Evolutionary conservation across 2,113 vertebrate genomes (phyloP).

Genomic region (Todiramphus saurophagus): DNA sequence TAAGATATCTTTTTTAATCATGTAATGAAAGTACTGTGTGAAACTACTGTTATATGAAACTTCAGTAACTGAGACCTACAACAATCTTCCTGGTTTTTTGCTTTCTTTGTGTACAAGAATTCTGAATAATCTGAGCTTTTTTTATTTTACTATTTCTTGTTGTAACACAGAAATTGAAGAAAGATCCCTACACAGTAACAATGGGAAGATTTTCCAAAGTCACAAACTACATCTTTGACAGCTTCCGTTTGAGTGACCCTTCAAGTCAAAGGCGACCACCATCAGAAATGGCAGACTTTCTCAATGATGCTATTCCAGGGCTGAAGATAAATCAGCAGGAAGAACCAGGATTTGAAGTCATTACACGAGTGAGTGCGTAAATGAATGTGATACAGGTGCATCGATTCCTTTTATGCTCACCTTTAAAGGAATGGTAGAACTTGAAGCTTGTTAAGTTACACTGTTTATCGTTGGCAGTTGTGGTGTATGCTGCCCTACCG

Average conservation of each 20-base stretch:
- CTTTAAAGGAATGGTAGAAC: neutral
- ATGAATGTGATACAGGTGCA: neutral
- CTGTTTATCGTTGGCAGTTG: neutral
- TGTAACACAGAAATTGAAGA: conserved; percentile 86
- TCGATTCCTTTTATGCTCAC: neutral
- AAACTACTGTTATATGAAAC: neutral
- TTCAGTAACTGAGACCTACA: neutral
- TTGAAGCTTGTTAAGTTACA: neutral
- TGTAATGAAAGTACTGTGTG: neutral
- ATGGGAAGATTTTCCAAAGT: conserved; percentile 95
- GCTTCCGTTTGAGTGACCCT: conserved; percentile 83
- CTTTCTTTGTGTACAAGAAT: conserved; percentile 2
- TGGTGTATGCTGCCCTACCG: neutral
- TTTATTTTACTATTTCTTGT: conserved; percentile 32
- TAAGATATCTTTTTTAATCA: neutral
- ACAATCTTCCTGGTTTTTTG: neutral
- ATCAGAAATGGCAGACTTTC: conserved; percentile 89
- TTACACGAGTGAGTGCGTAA: conserved; percentile 88
- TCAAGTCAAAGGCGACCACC: conserved; percentile 85
- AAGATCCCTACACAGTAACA: conserved; percentile 90
- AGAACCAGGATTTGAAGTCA: conserved; percentile 97
- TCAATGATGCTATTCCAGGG: conserved; percentile 91
- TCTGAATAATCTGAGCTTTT: neutral
- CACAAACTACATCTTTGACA: conserved; percentile 93
- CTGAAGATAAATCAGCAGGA: conserved; percentile 98